These are phyloP conservation scores for Drosophila maculinotata DNA, from an alignment of 2,888 invertebrate species.

Conservation along the genomic window DNA sequence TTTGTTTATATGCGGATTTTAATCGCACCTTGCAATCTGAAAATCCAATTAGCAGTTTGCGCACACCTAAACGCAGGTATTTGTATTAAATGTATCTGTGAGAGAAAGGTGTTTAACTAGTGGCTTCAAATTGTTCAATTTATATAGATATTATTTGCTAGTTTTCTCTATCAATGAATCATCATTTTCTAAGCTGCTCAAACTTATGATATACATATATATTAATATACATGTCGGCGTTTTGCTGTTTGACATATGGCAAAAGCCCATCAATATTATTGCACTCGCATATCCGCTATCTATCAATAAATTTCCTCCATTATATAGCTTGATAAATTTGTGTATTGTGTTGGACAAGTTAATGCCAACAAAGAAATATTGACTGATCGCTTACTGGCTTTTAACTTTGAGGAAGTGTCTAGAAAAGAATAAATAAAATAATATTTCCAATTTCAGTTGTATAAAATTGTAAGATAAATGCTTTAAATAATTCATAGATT, in stretches of 20 bases:
- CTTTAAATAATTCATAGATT: too few relatives aligned
- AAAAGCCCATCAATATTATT: constrained; percentile 46
- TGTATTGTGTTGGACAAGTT: constrained; percentile 30
- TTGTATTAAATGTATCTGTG: constrained; percentile 11
- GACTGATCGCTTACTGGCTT: constrained; percentile 41
- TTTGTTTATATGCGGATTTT: constrained; percentile 32
- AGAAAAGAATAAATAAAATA: not conserved
- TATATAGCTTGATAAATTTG: constrained; percentile 16
- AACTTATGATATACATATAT: not conserved
- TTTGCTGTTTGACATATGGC: constrained; percentile 16
- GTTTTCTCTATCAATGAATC: too few relatives aligned
- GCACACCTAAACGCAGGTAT: constrained; percentile 7
- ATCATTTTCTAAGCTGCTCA: not conserved
- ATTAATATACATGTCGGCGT: too few relatives aligned
- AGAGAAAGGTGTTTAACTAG: too few relatives aligned
- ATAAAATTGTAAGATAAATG: not conserved
- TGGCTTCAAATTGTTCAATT: too few relatives aligned
- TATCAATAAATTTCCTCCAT: constrained; percentile 37
- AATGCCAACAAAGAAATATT: constrained; percentile 30
- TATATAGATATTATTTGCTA: too few relatives aligned
- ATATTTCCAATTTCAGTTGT: too few relatives aligned
- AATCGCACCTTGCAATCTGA: constrained; percentile 58
- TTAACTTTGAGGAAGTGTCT: not conserved
- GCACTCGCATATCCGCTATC: constrained; percentile 42
- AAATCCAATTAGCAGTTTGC: constrained; percentile 65